Base-by-base conservation (phyloP, 2,888 invertebrate species). In the Papilio elwesi region DNA sequence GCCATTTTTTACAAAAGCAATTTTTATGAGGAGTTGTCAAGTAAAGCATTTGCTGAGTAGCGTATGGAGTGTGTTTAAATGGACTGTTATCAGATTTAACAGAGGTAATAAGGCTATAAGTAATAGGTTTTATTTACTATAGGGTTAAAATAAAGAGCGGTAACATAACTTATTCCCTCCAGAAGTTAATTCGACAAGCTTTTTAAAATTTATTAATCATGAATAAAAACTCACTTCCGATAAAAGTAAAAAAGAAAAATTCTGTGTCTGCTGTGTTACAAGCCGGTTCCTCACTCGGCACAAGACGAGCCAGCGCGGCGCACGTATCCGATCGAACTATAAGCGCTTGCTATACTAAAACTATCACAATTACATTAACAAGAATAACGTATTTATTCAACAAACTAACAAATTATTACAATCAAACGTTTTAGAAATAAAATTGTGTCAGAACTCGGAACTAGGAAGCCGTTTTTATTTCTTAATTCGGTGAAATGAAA, bases 271-370 rank as follows among this genome's bases (percentile, higher is more conserved):
- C n/a, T 49, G 57, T 51, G 55, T 65, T 57, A 55, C 78, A 77
- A 81, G 81, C 79, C 83, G 79, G 83, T 80, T 81, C 80, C 79
- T 84, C 92, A 91, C 87, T 91, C 87, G 83, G 83, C 82, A 80
- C 79, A 81, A 85, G 85, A 81, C 85, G 74, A 78, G 85, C 87
- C 89, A 83, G 86, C 87, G 83, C 82, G 81, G 76, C 88, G 90
- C 89, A 91, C 92, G 91, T 89, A 51, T 85, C 26, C 26, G 26
- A 79, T 83, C 88, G 87, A 88, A 90, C 88, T 89, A 81, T 79
- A 73, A 78, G 75, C 80, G 83, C 78, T 81, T 80, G 86, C 90
- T 91, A 91, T 84, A 83, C 80, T 83, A 80, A 83, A 84, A 85
- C 75, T 73, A 70, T 71, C 71, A 74, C 57, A 73, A 69, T 69